Evolutionary conservation across 2,797 vertebrate genomes (phyloP), one percentile per base, ranked within the genome.

Genomic region (Carapus acus): DNA sequence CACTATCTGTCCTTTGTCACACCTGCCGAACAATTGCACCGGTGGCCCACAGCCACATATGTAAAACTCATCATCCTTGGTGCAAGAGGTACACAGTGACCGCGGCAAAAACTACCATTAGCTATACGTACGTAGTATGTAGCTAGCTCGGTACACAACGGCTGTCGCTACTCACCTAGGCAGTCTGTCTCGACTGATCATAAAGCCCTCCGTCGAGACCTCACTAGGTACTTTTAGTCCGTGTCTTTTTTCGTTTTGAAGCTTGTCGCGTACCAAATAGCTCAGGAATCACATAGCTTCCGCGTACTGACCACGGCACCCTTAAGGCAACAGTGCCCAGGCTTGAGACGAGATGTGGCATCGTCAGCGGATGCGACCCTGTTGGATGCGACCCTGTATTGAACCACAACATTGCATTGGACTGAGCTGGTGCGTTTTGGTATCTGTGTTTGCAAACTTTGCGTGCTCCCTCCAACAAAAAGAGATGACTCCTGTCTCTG

Each of bases 131-230:
- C 57, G 29, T 76, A 77, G 75, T 65, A 57, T 44, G 47, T 62
- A 81, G 79, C 73, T 58, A 20, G 80, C 77, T 81, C 76, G 76
- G 78, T 77, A 77, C 54, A 56, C n/a, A n/a, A 60, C 50, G 54
- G 67, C 57, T 71, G 36, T 49, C 45, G 36, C 21, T 18, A 55
- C 70, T 79, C 67, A 81, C 71, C 82, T 81, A 75, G 78, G 78
- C 78, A 48, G 77, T 55, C 54, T 51, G 63, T 68, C 71, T 67
- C 54, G 58, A 53, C 66, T 65, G 62, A 73, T 69, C 84, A 80
- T 81, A 54, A 52, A 82, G 78, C 67, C 51, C 21, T 1, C 50
- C n/a, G 27, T 53, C 55, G 59, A 17, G 49, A 53, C 49, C 27
- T 36, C 49, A 3, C 54, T 57, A 31, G 50, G 42, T 47, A 6